Conservation (phyloP, 92 coral and sea anemone genomes). For the Porites rus region DNA sequence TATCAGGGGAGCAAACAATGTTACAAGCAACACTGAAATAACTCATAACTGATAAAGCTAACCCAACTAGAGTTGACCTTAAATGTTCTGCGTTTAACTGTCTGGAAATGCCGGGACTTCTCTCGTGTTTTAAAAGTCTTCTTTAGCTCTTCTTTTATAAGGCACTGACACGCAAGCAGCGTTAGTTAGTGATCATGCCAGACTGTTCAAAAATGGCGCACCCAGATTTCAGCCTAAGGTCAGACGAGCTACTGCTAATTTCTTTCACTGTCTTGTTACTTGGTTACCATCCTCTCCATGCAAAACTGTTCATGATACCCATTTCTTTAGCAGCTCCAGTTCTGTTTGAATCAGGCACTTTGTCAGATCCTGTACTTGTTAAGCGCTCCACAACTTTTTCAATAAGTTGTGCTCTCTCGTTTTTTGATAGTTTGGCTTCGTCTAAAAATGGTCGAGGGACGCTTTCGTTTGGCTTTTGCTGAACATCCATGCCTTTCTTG, state of each 20-base stretch:
- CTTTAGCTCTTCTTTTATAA: no score
- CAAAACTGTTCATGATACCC: conserved; percentile 66
- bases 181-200: neutral
- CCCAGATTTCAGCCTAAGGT: neutral
- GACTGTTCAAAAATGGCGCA: neutral
- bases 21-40: no score
- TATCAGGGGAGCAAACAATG: no score
- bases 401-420: conserved; percentile 18
- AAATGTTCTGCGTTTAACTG: neutral
- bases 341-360: conserved; percentile 49
- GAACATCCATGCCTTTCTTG: neutral
- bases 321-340: conserved; percentile 58
- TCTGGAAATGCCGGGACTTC: neutral
- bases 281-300: conserved; percentile 59
- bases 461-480: neutral
- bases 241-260: neutral
- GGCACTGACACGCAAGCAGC: no score
- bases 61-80: no score
- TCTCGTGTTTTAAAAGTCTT: no score
- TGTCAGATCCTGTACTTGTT: conserved; percentile 1
- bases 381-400: conserved; percentile 47
- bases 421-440: conserved; percentile 14
- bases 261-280: neutral
- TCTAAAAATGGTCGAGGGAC: conserved; percentile 2
- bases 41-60: no score